Evolutionary conservation across 1,140 invertebrate genomes (phyloP).

Genomic region (Bombus fervidus): DNA sequence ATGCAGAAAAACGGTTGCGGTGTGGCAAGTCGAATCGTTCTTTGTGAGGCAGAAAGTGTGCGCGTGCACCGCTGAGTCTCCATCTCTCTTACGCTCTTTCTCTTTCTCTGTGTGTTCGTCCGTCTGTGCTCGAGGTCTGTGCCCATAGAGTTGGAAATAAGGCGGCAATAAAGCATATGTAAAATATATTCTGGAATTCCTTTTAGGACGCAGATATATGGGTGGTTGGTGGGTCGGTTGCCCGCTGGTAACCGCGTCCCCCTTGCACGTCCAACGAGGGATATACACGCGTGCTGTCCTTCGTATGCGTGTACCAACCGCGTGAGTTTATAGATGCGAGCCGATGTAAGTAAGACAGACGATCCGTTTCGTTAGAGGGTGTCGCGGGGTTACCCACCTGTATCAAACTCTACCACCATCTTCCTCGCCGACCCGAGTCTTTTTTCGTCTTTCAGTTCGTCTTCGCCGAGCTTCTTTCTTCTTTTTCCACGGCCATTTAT

Average conservation of each 20-base stretch:
- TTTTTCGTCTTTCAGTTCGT: slow-evolving; percentile 40
- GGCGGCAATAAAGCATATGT: slow-evolving; percentile 83
- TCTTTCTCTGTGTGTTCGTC: slow-evolving; percentile 14
- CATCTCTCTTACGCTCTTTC: not conserved
- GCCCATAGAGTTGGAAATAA: slow-evolving; percentile 79
- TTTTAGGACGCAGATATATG: slow-evolving; percentile 83
- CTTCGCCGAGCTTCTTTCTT: slow-evolving; percentile 29
- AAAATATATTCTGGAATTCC: slow-evolving; percentile 84
- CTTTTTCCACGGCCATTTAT: slow-evolving; percentile 24
- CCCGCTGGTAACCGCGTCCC: slow-evolving; percentile 74
- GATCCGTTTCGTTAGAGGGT: slow-evolving; percentile 77
- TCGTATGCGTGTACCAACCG: slow-evolving; percentile 60
- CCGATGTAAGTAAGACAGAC: slow-evolving; percentile 76
- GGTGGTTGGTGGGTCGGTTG: slow-evolving; percentile 75
- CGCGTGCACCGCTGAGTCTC: slow-evolving; percentile 26
- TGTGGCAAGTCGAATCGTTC: slow-evolving; percentile 9
- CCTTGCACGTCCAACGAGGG: slow-evolving; percentile 51
- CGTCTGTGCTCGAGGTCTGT: slow-evolving; percentile 55
- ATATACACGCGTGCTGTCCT: slow-evolving; percentile 56
- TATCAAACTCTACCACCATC: slow-evolving; percentile 66
- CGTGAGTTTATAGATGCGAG: slow-evolving; percentile 72
- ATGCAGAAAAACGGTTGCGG: slow-evolving; percentile 32
- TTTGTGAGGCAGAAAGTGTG: slow-evolving; percentile 35
- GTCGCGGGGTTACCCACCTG: slow-evolving; percentile 76
- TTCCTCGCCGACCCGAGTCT: slow-evolving; percentile 6